Evolutionary conservation across 2,113 vertebrate species (phyloP).

Genomic region (Oceanodroma tethys): DNA sequence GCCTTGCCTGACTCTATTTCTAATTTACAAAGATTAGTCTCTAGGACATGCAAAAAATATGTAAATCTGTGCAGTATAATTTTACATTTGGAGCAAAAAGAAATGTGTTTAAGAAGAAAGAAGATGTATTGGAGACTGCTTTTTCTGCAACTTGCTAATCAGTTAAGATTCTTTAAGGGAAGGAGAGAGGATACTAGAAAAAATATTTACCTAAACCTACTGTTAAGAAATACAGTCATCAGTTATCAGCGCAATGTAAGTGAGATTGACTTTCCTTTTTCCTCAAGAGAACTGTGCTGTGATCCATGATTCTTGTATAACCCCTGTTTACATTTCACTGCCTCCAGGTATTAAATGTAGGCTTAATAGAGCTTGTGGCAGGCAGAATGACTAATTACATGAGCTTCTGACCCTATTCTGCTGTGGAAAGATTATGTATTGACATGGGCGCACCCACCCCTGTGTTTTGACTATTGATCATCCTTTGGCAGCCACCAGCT

Average conservation of each 20-base stretch:
- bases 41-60: not conserved
- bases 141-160: not conserved
- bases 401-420: not conserved
- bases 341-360: not conserved
- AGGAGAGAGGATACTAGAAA: not conserved
- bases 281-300: not conserved
- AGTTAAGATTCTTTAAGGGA: not conserved
- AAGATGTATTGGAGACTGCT: not conserved
- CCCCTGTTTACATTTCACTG: not conserved
- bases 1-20: not conserved
- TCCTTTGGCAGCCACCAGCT: not conserved
- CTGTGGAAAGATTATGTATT: not conserved
- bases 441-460: not conserved
- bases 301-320: not conserved
- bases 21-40: not conserved
- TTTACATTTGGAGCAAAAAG: not conserved
- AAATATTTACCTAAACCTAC: not conserved
- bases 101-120: not conserved
- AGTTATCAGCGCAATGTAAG: not conserved
- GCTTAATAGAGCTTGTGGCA: not conserved
- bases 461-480: slow-evolving; percentile 15
- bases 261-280: not conserved
- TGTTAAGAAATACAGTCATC: not conserved
- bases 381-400: slow-evolving; percentile 8
- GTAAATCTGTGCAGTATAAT: not conserved